Evolutionary conservation across 53 echinoderm and acorn worm genomes (phyloP).

Genomic region (Astropecten irregularis): DNA sequence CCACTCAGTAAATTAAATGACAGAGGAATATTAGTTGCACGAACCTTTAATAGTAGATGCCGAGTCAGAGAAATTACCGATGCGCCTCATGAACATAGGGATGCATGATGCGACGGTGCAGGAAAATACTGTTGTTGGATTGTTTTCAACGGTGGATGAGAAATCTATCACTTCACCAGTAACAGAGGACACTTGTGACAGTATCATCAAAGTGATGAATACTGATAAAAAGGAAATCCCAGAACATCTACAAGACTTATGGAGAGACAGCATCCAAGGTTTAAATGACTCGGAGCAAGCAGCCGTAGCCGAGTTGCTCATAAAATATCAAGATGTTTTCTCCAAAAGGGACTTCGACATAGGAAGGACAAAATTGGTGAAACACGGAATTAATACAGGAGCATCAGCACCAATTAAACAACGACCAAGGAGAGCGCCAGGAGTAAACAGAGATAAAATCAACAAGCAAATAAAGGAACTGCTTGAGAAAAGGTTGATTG

Average conservation of each 20-base stretch:
- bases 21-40: neutral
- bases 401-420: slow-evolving; percentile 5
- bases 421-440: neutral
- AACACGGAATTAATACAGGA: slow-evolving; percentile 45
- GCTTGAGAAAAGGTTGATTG: neutral
- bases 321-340: no score
- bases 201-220: neutral
- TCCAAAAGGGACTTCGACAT: no score
- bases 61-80: neutral
- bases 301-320: no score
- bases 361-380: slow-evolving; percentile 34
- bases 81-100: neutral
- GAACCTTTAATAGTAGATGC: neutral
- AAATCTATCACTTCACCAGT: neutral
- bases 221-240: no score
- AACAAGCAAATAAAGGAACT: slow-evolving; percentile 12
- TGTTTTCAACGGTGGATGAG: neutral
- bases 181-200: neutral
- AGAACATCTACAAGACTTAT: neutral
- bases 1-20: neutral
- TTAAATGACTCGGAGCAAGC: no score
- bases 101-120: neutral
- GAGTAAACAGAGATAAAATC: neutral
- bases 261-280: no score
- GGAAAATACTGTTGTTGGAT: neutral